phyloP scores from a whole-genome alignment of 2,888 invertebrate genomes.

The Ophion ellenae region DNA sequence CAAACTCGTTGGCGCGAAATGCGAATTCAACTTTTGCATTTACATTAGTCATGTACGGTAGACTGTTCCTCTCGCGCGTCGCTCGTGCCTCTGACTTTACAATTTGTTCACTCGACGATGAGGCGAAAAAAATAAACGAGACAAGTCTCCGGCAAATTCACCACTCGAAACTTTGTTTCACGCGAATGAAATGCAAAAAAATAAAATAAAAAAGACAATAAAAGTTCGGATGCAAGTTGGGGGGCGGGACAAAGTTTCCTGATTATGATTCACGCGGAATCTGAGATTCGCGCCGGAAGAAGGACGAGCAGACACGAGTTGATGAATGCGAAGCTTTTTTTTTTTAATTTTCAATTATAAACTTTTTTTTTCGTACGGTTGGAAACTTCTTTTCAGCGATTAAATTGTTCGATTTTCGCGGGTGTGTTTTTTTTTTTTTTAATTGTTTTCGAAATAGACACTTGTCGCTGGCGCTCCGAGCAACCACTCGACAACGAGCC shows the following conservation, averaged over 20 bases:
- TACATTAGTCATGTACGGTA: background rate
- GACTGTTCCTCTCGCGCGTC: background rate
- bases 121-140: background rate
- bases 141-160: background rate
- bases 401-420: background rate
- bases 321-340: conserved; percentile 3
- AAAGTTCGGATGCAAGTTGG: background rate
- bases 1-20: conserved; percentile 15
- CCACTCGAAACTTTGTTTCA: conserved; percentile 17
- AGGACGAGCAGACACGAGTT: background rate
- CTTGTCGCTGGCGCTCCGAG: conserved; percentile 61
- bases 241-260: conserved; percentile 11
- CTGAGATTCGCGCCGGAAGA: background rate
- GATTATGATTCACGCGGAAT: conserved; percentile 5
- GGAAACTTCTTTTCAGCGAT: background rate
- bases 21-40: conserved; percentile 25
- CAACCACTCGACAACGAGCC: conserved; percentile 68
- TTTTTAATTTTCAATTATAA: conserved; percentile 5
- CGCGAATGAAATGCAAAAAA: background rate
- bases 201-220: background rate
- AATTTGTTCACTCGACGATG: conserved; percentile 14
- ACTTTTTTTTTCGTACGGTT: conserved; percentile 7
- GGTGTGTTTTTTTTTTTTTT: conserved; percentile 13
- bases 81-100: background rate
- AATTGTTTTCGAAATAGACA: background rate